phyloP scores from a whole-genome alignment of 2,113 vertebrate genomes.

The Casuarius casuarius region DNA sequence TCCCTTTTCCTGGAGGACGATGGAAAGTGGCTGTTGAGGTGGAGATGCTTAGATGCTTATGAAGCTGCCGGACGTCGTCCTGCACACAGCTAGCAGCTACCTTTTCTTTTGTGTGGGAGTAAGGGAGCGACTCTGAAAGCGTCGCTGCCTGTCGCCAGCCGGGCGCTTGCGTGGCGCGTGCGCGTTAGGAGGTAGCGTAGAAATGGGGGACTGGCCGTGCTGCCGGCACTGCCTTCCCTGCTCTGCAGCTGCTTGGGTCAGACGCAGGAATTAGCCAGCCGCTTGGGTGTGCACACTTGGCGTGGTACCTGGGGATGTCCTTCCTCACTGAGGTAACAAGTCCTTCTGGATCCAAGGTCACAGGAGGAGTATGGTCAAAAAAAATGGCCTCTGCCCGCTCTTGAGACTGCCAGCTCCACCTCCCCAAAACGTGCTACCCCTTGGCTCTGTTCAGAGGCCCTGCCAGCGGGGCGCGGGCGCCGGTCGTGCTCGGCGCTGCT shows the following conservation, averaged over 20 bases:
- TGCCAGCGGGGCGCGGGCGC: no score
- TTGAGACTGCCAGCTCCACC: not conserved
- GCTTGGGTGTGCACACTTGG: not conserved
- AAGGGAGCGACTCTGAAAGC: not conserved
- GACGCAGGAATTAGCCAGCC: not conserved
- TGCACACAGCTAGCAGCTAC: not conserved
- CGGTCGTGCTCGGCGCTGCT: not conserved
- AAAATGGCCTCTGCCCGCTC: not conserved
- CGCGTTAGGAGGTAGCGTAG: not conserved
- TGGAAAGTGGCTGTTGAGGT: not conserved
- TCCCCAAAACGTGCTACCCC: not conserved
- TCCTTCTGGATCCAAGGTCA: not conserved
- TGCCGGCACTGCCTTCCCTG: not conserved
- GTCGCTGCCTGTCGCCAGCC: rapidly evolving
- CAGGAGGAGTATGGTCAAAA: not conserved
- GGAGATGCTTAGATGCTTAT: not conserved
- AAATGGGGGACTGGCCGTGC: not conserved
- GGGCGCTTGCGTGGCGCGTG: no score
- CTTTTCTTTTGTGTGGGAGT: not conserved
- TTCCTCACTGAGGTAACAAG: not conserved
- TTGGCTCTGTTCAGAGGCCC: not conserved
- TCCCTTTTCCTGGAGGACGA: not conserved
- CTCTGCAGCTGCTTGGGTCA: not conserved
- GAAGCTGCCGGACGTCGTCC: not conserved
- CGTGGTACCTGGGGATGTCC: not conserved